These are phyloP conservation scores for Pavo muticus DNA, from an alignment of 2,113 vertebrate species.

Conservation along the genomic window DNA sequence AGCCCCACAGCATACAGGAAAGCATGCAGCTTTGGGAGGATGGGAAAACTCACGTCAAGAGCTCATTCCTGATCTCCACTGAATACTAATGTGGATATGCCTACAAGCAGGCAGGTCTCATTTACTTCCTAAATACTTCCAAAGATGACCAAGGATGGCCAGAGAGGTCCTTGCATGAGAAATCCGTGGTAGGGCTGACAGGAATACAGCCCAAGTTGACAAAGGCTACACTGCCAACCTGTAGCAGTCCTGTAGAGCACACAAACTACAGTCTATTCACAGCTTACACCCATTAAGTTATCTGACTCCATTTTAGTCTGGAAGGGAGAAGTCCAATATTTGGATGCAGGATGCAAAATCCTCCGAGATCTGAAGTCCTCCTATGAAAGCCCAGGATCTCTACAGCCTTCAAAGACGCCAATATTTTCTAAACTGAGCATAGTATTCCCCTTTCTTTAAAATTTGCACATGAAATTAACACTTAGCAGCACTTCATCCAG, in stretches of 20 bases:
- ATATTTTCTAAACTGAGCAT: not conserved
- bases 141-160: not conserved
- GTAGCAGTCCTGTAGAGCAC: not conserved
- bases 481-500: not conserved
- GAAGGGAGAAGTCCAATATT: not conserved
- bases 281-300: not conserved
- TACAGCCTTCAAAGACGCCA: not conserved
- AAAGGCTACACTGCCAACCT: not conserved
- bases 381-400: not conserved
- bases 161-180: not conserved
- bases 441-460: not conserved
- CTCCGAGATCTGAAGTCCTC: not conserved
- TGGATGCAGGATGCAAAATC: not conserved
- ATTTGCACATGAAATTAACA: not conserved
- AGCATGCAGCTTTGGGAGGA: not conserved
- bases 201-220: not conserved
- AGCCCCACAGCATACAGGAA: not conserved
- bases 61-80: not conserved
- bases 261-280: not conserved
- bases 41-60: not conserved
- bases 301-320: not conserved
- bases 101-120: not conserved
- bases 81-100: fast-evolving
- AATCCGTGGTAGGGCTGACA: not conserved
- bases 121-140: not conserved